Percentiles rank a stretch among this genome's conserved stretches.
These are phyloP conservation scores for Tridacna crocea DNA, from an alignment of 2,888 invertebrate genomes.

Conservation along the genomic window DNA sequence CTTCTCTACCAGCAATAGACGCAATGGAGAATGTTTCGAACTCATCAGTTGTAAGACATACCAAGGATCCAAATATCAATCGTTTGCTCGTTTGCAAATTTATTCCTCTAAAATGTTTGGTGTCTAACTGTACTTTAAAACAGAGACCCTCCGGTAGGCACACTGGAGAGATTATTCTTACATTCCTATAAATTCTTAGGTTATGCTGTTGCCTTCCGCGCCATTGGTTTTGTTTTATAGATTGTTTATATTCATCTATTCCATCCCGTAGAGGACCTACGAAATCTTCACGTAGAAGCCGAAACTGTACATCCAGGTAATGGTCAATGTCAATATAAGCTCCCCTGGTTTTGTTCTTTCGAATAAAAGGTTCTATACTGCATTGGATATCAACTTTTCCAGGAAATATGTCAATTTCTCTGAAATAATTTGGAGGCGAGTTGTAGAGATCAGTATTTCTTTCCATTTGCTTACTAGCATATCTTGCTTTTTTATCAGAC, in stretches of 20 bases:
- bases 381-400: conserved; percentile 7
- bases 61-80: conserved; percentile 90
- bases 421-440: conserved; percentile 30
- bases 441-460: neutral
- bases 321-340: conserved; percentile 88
- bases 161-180: conserved; percentile 63
- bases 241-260: conserved; percentile 30
- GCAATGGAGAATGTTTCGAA: conserved; percentile 90
- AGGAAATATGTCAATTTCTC: conserved; percentile 25
- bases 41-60: conserved; percentile 89
- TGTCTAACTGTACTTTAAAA: conserved; percentile 60
- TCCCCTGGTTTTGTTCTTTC: conserved; percentile 87
- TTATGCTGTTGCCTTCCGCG: conserved; percentile 40
- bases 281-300: conserved; percentile 92
- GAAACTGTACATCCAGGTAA: conserved; percentile 91
- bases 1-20: conserved; percentile 84
- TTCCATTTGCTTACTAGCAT: neutral
- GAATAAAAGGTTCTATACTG: conserved; percentile 83
- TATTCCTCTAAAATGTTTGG: conserved; percentile 36
- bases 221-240: neutral
- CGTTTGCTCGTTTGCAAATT: conserved; percentile 86
- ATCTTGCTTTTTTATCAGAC: neutral
- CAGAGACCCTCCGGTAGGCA: conserved; percentile 64
- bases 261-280: conserved; percentile 90
- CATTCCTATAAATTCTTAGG: conserved; percentile 71